Percentiles rank a stretch among this genome's conserved stretches.
phyloP scores from a whole-genome alignment of 2,113 vertebrate genomes.

The Acrocephalus arundinaceus region DNA sequence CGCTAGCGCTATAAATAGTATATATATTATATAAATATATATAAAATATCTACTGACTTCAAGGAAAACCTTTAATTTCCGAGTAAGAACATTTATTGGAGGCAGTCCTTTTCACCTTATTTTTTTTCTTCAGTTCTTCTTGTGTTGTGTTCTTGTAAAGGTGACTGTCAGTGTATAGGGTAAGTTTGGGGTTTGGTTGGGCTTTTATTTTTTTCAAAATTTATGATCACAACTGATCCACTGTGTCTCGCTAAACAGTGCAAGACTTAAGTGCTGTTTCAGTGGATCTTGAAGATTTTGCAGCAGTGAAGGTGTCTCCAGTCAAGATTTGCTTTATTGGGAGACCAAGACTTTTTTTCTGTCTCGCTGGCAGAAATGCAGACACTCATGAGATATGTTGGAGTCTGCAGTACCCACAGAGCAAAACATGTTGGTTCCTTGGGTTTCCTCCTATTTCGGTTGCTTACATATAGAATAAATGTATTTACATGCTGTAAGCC shows the following conservation, averaged over 20 bases:
- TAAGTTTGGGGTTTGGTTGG: neutral
- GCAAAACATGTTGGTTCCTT: neutral
- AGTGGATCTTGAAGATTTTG: neutral
- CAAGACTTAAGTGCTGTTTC: neutral
- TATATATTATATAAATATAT: conserved; percentile 47
- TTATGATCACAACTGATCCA: neutral
- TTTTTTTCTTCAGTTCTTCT: conserved; percentile 24
- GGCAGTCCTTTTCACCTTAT: neutral
- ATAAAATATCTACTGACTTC: conserved; percentile 12
- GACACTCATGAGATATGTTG: neutral
- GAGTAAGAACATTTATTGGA: neutral
- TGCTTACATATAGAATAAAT: conserved; percentile 34
- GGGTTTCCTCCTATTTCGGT: conserved; percentile 16
- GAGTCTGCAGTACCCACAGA: neutral
- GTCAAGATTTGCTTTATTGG: neutral
- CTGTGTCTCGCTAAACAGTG: neutral
- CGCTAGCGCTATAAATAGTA: conserved; percentile 52
- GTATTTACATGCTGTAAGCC: conserved; percentile 34
- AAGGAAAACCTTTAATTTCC: conserved; percentile 19
- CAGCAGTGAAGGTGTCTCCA: neutral
- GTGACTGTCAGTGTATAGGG: neutral
- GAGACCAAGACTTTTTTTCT: neutral
- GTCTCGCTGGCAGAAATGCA: neutral
- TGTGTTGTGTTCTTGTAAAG: conserved; percentile 38
- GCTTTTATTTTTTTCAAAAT: neutral